These are phyloP conservation scores for Ceryle rudis DNA, from an alignment of 2,797 vertebrate species.

Conservation along the genomic window DNA sequence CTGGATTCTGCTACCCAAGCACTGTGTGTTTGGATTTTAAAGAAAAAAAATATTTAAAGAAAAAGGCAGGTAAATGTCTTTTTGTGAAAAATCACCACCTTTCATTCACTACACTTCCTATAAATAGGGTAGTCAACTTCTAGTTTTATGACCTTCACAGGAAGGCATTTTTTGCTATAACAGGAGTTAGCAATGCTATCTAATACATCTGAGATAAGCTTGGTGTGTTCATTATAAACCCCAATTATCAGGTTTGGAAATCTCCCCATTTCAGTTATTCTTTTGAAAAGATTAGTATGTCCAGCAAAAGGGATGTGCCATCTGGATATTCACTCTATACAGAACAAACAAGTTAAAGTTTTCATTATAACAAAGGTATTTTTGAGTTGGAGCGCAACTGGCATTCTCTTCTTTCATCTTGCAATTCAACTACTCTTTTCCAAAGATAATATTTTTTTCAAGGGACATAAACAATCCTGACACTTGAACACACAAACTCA, in stretches of 20 bases:
- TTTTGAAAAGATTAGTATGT: neutral
- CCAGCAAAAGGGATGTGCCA: neutral
- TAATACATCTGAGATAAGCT: neutral
- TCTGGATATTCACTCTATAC: neutral
- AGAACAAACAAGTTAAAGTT: neutral
- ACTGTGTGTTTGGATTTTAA: neutral
- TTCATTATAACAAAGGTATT: neutral
- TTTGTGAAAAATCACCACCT: neutral
- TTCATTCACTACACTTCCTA: constrained; percentile 8
- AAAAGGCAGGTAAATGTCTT: neutral
- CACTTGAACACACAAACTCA: neutral
- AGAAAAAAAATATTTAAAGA: neutral
- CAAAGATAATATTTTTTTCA: neutral
- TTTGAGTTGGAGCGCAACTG: neutral
- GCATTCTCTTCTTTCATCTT: neutral
- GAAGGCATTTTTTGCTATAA: neutral
- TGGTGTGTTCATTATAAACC: neutral
- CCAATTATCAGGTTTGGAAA: neutral
- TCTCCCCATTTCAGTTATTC: neutral
- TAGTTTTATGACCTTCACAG: constrained; percentile 15
- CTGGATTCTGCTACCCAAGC: neutral
- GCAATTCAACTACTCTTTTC: neutral
- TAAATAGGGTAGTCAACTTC: neutral
- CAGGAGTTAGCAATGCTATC: neutral
- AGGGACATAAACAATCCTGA: neutral